Evolutionary conservation across 2,113 vertebrate species (phyloP).

Genomic region (Protobothrops flavoviridis): DNA sequence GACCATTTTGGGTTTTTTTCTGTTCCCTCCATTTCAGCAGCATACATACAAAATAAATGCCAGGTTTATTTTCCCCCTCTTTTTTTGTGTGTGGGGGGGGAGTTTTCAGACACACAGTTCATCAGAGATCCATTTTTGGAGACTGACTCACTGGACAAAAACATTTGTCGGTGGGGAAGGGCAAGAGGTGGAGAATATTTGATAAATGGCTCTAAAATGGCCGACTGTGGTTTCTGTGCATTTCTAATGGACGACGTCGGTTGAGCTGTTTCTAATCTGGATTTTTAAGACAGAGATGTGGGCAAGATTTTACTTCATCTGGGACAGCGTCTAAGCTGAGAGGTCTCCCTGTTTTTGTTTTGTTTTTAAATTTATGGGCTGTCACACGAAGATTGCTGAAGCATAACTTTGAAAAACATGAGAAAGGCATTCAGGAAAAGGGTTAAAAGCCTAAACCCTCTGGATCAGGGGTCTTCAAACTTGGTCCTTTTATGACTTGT

Average conservation of each 20-base stretch:
- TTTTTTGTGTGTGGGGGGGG: neutral
- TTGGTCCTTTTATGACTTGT: too few relatives aligned
- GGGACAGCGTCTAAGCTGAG: slow-evolving; percentile 51
- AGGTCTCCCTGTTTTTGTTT: slow-evolving; percentile 25
- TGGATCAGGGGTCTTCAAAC: neutral
- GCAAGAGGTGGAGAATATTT: slow-evolving; percentile 20
- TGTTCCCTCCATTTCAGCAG: neutral
- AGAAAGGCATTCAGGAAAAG: slow-evolving; percentile 19
- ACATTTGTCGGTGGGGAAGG: slow-evolving; percentile 46
- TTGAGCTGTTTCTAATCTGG: slow-evolving; percentile 53
- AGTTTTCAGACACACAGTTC: slow-evolving; percentile 50
- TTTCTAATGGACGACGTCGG: slow-evolving; percentile 58
- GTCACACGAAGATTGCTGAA: slow-evolving; percentile 13
- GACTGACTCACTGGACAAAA: slow-evolving; percentile 48
- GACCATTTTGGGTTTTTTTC: slow-evolving; percentile 29
- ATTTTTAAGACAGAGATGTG: slow-evolving; percentile 55
- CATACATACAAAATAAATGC: slow-evolving; percentile 45
- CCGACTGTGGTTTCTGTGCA: slow-evolving; percentile 66
- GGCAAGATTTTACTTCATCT: slow-evolving; percentile 65
- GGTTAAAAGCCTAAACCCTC: accelerated
- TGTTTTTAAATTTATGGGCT: slow-evolving; percentile 39
- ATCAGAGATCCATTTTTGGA: slow-evolving; percentile 32
- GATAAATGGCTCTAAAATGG: slow-evolving; percentile 54
- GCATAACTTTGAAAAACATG: neutral
- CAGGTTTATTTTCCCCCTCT: slow-evolving; percentile 6